A percentile compares a stretch with the other conserved stretches of the same genome.
These are phyloP conservation scores for Tinea semifulvella DNA, from an alignment of 2,888 invertebrate genomes.

Conservation along the genomic window DNA sequence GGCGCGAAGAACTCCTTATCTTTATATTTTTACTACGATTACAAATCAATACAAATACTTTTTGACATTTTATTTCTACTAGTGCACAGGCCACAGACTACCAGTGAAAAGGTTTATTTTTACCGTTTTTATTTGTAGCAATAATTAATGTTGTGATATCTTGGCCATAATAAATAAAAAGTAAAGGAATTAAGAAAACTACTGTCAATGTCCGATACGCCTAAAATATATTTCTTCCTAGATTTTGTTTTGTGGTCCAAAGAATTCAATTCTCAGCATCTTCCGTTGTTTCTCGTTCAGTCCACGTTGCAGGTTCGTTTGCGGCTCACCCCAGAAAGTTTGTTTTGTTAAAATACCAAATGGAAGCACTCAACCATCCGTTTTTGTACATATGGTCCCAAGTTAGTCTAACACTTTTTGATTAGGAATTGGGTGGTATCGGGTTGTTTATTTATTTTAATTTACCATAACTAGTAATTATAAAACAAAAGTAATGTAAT, in stretches of 20 bases:
- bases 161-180: no score
- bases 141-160: no score
- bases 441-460: constrained; percentile 4
- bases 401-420: constrained; percentile 31
- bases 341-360: constrained; percentile 19
- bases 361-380: constrained; percentile 41
- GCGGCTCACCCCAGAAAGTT: not conserved
- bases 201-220: not conserved
- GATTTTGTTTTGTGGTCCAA: constrained; percentile 4
- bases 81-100: no score
- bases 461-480: not conserved
- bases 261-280: constrained; percentile 2
- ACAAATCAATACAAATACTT: no score
- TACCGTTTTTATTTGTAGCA: not conserved
- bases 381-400: constrained; percentile 53
- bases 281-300: constrained; percentile 13
- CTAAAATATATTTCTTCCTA: not conserved
- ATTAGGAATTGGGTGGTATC: constrained; percentile 3
- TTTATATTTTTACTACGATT: no score
- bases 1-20: no score
- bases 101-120: not conserved
- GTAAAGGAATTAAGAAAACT: not conserved
- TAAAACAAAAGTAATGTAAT: not conserved
- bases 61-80: no score
- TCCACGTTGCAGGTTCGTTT: constrained; percentile 28